Percentiles rank a stretch among this genome's conserved stretches.
These are phyloP conservation scores for Stenopsyche tienmushanensis DNA, from an alignment of 1,140 invertebrate species.

Conservation along the genomic window DNA sequence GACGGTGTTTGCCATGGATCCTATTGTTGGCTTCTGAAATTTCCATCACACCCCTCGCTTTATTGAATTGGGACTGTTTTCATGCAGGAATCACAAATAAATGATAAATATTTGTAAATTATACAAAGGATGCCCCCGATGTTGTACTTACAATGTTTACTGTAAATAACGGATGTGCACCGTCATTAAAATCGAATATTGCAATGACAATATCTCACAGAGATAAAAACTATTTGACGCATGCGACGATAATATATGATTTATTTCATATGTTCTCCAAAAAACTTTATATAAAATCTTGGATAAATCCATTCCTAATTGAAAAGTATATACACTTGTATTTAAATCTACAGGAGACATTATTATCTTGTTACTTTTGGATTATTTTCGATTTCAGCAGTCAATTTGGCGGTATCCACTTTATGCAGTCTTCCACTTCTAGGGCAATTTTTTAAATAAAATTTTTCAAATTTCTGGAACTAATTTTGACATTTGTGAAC, in stretches of 20 bases:
- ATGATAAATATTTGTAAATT: constrained; percentile 36
- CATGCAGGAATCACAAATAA: constrained; percentile 29
- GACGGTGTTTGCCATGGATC: constrained; percentile 18
- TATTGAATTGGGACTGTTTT: constrained; percentile 22
- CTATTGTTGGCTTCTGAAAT: constrained; percentile 16
- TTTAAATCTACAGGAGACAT: too few species aligned
- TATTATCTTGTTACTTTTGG: too few species aligned
- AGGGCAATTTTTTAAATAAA: too few species aligned
- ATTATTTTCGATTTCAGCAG: too few species aligned
- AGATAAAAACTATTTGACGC: neutral
- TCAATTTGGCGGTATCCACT: too few species aligned
- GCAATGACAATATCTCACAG: neutral
- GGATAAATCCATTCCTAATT: too few species aligned
- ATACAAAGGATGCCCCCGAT: constrained; percentile 8
- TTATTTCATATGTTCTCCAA: too few species aligned
- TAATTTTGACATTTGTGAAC: too few species aligned
- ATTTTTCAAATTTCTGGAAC: too few species aligned
- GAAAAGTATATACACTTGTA: too few species aligned
- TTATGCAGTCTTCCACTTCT: too few species aligned
- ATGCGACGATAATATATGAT: neutral
- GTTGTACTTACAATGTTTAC: constrained; percentile 18
- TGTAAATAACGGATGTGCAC: neutral
- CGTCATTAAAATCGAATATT: constrained; percentile 6
- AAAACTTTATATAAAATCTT: too few species aligned
- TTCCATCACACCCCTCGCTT: constrained; percentile 30